Percentiles rank a stretch among this genome's conserved stretches.
Conservation (phyloP, 2,797 vertebrate genomes). For the Pogonophryne albipinna region DNA sequence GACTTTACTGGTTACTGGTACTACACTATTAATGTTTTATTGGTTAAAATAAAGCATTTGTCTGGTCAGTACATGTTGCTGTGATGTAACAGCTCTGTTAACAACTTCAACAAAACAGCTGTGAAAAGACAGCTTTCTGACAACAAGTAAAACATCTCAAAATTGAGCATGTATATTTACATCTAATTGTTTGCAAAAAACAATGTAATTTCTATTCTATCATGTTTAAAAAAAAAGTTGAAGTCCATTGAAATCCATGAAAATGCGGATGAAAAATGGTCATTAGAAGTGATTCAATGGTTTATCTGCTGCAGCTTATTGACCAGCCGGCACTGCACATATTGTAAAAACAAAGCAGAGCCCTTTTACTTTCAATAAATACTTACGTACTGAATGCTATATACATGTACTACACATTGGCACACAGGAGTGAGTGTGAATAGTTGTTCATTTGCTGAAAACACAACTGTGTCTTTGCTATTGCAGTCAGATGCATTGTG, state of each 20-base stretch:
- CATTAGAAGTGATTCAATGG: constrained; percentile 42
- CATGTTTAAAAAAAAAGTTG: constrained; percentile 16
- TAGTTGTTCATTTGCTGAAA: constrained; percentile 72
- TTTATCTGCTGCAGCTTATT: constrained; percentile 56
- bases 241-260: constrained; percentile 41
- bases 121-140: constrained; percentile 79
- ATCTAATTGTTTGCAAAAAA: constrained; percentile 78
- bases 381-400: constrained; percentile 91
- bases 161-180: constrained; percentile 79
- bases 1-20: constrained; percentile 38
- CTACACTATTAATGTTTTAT: constrained; percentile 61
- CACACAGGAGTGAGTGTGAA: constrained; percentile 82
- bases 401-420: constrained; percentile 92
- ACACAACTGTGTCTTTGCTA: constrained; percentile 78
- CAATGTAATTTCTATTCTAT: constrained; percentile 65
- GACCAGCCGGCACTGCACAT: constrained; percentile 79
- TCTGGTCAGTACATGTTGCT: constrained; percentile 59
- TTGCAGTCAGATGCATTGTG: constrained; percentile 92
- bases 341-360: constrained; percentile 79
- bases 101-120: constrained; percentile 70
- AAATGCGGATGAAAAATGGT: constrained; percentile 37
- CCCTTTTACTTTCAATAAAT: constrained; percentile 93
- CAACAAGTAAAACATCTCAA: constrained; percentile 66
- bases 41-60: constrained; percentile 67
- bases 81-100: constrained; percentile 46